Evolutionary conservation across 2,888 invertebrate species (phyloP), one percentile per base, ranked within the genome.

Genomic region (Xanthia togata): DNA sequence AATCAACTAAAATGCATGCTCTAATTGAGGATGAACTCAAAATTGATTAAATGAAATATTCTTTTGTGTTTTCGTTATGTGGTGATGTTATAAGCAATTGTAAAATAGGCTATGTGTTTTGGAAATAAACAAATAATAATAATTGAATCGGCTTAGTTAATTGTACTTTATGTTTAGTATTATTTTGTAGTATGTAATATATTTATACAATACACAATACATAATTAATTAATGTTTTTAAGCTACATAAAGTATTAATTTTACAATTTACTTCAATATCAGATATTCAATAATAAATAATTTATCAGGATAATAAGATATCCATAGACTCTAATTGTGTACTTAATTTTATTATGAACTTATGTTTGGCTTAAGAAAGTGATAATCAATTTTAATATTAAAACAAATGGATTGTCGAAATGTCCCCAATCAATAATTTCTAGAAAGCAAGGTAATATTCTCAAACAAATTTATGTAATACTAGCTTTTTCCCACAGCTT

Each of bases 1-100:
- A 62, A 76, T n/a, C 23, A 79, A 74, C 69, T 79, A 74, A n/a
- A n/a, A 55, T 0, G 26, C 44, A 53, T 65, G 23, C 59, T 55
- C 41, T 62, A 67, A 55, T 75, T 62, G 35, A 67, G 0, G 0
- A 35, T 50, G 35, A 74, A 67, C 68, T 68, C 50, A 50, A 35
- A 31, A 44, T 23, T 23, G 31, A 31, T 67, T 2, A 17, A 50
- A 67, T 31, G 23, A 35, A 14, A 67, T 23, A 31, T 50, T n/a
- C 4, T 23, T 44, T 38, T 23, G 62, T 62, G 26, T 65, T 26
- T 65, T 44, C 2, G 1, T 26, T 44, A 12, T 65, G 44, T 44
- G 12, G 44, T 31, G 31, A 31, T 31, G 31, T 4, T 47, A 20
- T 20, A 65, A 44, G 20, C 26, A 44, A 47, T 47, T 31, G 8